Conservation (phyloP, 2,888 invertebrate genomes). For the Galerucella calmariensis region DNA sequence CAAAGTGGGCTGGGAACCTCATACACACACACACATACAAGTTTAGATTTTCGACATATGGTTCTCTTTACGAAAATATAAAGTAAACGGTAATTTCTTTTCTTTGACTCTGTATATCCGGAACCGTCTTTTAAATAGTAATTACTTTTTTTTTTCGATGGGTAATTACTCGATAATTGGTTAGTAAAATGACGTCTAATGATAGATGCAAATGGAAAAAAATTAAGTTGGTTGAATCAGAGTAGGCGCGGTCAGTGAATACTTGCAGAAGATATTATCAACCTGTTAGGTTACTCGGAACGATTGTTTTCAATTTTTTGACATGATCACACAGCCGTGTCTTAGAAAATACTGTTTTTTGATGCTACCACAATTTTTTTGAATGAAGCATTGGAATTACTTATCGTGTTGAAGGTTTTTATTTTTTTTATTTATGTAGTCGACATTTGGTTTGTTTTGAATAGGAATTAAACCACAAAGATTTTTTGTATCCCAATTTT, state of each 20-base stretch:
- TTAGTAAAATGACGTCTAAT: slow-evolving; percentile 16
- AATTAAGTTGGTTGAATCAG: slow-evolving; percentile 20
- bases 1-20: slow-evolving; percentile 54
- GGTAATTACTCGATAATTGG: slow-evolving; percentile 31
- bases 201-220: slow-evolving; percentile 18
- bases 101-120: slow-evolving; percentile 40
- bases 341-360: not conserved
- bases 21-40: slow-evolving; percentile 49
- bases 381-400: too few relatives aligned
- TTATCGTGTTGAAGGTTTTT: too few relatives aligned
- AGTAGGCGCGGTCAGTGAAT: slow-evolving; percentile 14
- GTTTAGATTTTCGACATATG: slow-evolving; percentile 55
- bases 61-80: slow-evolving; percentile 40
- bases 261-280: slow-evolving; percentile 10
- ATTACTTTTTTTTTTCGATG: slow-evolving; percentile 4
- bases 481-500: too few relatives aligned
- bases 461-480: too few relatives aligned
- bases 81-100: slow-evolving; percentile 50
- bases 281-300: slow-evolving; percentile 5
- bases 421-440: too few relatives aligned
- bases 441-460: too few relatives aligned
- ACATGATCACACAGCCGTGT: not conserved
- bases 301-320: slow-evolving; percentile 7
- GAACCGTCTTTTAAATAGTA: slow-evolving; percentile 28
- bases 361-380: too few relatives aligned